phyloP scores from a whole-genome alignment of 2,797 vertebrate species.

The Glossophaga mutica region DNA sequence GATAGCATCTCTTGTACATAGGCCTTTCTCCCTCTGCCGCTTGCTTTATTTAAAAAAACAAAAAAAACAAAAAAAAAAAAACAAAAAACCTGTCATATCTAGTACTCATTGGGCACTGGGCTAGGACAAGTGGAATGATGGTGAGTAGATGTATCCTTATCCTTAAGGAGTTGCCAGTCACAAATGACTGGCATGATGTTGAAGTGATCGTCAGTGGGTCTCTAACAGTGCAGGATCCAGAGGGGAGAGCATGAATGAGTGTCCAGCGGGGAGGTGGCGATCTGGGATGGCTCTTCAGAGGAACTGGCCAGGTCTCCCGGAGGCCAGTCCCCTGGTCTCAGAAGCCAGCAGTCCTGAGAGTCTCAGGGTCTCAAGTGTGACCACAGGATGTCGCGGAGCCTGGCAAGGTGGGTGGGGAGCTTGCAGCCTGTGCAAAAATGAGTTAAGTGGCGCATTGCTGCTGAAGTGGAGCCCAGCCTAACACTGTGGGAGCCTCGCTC shows the following conservation, averaged over 20 bases:
- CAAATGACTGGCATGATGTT: neutral
- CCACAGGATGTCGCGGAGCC: neutral
- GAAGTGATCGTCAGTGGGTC: neutral
- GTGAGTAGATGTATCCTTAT: neutral
- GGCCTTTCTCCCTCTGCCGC: neutral
- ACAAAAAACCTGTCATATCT: neutral
- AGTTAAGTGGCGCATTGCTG: fast-evolving
- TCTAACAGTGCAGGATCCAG: neutral
- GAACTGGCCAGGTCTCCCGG: neutral
- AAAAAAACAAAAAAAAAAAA: no score
- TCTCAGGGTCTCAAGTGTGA: fast-evolving
- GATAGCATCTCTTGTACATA: neutral
- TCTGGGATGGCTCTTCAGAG: fast-evolving
- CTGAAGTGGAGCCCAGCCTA: neutral
- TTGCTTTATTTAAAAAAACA: neutral
- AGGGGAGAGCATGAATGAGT: neutral
- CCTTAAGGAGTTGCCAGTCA: neutral
- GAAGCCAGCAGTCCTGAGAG: neutral
- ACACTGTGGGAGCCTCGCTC: fast-evolving
- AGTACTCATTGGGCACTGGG: neutral
- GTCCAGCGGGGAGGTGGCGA: neutral
- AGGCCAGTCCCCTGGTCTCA: neutral
- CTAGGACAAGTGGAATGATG: neutral
- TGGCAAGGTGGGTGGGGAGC: neutral
- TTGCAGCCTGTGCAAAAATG: neutral